Evolutionary conservation across 2,888 invertebrate species (phyloP).

Genomic region (Carcina quercana): DNA sequence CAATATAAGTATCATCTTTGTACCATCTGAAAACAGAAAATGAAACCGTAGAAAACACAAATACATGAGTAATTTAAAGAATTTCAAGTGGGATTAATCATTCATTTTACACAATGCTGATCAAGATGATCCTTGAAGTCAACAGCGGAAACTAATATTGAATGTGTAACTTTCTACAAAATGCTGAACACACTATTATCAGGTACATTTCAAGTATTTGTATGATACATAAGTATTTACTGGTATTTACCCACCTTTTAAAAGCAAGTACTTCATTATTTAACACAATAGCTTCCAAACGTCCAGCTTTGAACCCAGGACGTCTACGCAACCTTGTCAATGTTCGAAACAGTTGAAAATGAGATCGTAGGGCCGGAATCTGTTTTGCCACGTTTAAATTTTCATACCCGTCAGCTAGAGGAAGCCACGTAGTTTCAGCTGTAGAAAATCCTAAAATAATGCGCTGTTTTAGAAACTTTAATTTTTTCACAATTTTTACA

Average conservation of each 20-base stretch:
- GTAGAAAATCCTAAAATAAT: conserved; percentile 73
- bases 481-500: too few relatives aligned
- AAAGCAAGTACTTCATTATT: conserved; percentile 70
- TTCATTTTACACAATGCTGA: background rate
- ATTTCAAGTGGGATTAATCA: conserved; percentile 1
- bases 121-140: too few relatives aligned
- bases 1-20: conserved; percentile 58
- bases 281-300: conserved; percentile 64
- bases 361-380: conserved; percentile 60
- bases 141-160: too few relatives aligned
- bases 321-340: conserved; percentile 70
- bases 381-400: conserved; percentile 73
- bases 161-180: too few relatives aligned
- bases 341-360: conserved; percentile 67
- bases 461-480: too few relatives aligned
- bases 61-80: background rate
- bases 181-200: too few relatives aligned
- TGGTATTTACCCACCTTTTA: conserved; percentile 49
- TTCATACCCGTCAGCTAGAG: conserved; percentile 75
- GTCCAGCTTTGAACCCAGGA: conserved; percentile 67
- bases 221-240: too few relatives aligned
- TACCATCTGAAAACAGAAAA: conserved; percentile 57
- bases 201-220: too few relatives aligned
- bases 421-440: conserved; percentile 76
- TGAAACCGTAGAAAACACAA: background rate